Conservation (phyloP, 30 jellyfish, hydroid and myxozoan genomes). For the Sanderia malayensis region DNA sequence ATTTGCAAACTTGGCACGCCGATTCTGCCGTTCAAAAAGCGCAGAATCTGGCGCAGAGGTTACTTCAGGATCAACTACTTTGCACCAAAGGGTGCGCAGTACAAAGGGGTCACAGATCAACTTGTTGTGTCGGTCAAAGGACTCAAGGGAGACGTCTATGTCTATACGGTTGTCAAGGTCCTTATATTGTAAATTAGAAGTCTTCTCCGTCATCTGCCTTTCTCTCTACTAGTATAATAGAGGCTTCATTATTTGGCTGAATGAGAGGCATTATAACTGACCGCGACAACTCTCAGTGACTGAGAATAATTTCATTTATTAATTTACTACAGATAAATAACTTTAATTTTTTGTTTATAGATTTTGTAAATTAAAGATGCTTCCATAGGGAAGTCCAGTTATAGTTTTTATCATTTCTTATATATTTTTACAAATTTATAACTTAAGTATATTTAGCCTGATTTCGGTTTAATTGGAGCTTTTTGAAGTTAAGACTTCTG, state of each 20-base stretch:
- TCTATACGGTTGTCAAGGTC: slow-evolving; percentile 56
- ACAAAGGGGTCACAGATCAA: slow-evolving; percentile 48
- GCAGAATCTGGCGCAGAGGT: slow-evolving; percentile 62
- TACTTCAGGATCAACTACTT: slow-evolving; percentile 54
- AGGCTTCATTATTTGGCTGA: too few relatives aligned
- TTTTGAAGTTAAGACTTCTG: too few relatives aligned
- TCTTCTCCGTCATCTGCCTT: too few relatives aligned
- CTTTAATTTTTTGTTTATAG: background rate
- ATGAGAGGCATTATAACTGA: too few relatives aligned
- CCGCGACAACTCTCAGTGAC: too few relatives aligned
- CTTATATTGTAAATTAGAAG: slow-evolving; percentile 57
- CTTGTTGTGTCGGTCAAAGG: slow-evolving; percentile 60
- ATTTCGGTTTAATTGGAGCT: too few relatives aligned
- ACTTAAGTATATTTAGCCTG: too few relatives aligned
- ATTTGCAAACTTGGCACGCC: slow-evolving; percentile 55
- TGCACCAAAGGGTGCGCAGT: slow-evolving; percentile 57
- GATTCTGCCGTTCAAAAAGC: slow-evolving; percentile 23
- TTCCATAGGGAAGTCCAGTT: background rate
- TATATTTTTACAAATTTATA: too few relatives aligned
- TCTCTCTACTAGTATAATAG: too few relatives aligned
- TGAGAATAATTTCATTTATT: too few relatives aligned
- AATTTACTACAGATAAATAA: background rate
- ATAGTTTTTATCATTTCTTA: too few relatives aligned
- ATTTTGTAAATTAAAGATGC: background rate
- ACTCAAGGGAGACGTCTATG: slow-evolving; percentile 33